Conservation (phyloP, 2,888 invertebrate genomes). For the Luperina testacea region DNA sequence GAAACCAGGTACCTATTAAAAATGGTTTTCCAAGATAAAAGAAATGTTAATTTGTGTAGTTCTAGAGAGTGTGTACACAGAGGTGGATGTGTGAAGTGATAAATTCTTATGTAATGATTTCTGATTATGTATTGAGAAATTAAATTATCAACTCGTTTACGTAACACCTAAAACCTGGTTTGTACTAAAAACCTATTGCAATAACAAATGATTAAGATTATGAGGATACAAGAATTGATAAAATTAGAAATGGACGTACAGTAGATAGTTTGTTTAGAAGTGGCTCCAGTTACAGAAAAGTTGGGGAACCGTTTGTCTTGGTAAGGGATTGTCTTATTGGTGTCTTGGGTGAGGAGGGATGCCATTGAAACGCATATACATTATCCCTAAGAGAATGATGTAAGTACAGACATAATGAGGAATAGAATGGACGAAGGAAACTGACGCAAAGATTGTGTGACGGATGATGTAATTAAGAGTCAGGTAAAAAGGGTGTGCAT, state of each 20-base stretch:
- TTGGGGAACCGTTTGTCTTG: neutral
- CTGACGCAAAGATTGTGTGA: neutral
- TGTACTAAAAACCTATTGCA: neutral
- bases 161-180: neutral
- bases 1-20: neutral
- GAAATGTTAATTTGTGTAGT: neutral
- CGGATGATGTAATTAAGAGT: neutral
- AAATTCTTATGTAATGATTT: neutral
- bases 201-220: neutral
- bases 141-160: neutral
- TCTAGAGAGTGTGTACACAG: neutral
- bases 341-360: neutral
- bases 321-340: neutral
- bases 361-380: neutral
- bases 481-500: constrained; percentile 2
- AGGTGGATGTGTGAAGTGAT: neutral
- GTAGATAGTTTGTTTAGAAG: neutral
- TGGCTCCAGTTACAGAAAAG: neutral
- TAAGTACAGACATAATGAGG: neutral
- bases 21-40: neutral
- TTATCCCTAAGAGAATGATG: neutral
- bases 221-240: neutral
- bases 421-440: neutral
- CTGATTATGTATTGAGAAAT: neutral
- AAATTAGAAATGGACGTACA: neutral